phyloP scores from a whole-genome alignment of 2,797 vertebrate species.

The Agapornis canus region DNA sequence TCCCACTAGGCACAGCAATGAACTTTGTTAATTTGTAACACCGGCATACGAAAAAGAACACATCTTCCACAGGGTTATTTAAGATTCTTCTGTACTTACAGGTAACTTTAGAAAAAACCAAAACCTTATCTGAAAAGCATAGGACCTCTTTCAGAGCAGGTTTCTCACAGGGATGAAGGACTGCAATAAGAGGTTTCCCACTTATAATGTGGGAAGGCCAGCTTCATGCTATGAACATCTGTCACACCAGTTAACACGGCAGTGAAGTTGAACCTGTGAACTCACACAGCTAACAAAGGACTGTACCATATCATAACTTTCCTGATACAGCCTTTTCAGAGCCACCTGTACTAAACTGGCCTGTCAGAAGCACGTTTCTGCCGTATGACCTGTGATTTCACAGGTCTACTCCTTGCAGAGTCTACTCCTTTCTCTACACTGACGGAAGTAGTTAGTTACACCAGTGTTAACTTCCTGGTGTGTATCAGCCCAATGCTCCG shows the following conservation, averaged over 20 bases:
- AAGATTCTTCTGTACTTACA: not conserved
- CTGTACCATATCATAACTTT: not conserved
- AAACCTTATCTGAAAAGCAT: not conserved
- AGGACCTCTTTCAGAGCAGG: not conserved
- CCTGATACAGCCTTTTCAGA: not conserved
- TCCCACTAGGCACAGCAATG: not conserved
- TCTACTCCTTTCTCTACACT: not conserved
- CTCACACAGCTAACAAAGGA: not conserved
- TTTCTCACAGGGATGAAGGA: not conserved
- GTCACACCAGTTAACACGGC: not conserved
- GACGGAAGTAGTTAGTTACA: not conserved
- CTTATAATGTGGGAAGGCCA: not conserved
- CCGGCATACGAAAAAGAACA: not conserved
- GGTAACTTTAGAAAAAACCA: not conserved
- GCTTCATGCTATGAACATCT: not conserved
- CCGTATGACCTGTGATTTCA: not conserved
- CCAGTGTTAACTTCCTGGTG: not conserved
- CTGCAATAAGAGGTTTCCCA: not conserved
- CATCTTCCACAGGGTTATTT: not conserved
- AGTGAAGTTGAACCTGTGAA: not conserved
- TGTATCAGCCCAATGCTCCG: not conserved
- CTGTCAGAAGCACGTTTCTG: not conserved
- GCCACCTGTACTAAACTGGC: not conserved
- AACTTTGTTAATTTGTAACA: not conserved
- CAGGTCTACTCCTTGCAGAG: not conserved